Conservation (phyloP, 2,113 vertebrate species). For the Trogon melanurus region DNA sequence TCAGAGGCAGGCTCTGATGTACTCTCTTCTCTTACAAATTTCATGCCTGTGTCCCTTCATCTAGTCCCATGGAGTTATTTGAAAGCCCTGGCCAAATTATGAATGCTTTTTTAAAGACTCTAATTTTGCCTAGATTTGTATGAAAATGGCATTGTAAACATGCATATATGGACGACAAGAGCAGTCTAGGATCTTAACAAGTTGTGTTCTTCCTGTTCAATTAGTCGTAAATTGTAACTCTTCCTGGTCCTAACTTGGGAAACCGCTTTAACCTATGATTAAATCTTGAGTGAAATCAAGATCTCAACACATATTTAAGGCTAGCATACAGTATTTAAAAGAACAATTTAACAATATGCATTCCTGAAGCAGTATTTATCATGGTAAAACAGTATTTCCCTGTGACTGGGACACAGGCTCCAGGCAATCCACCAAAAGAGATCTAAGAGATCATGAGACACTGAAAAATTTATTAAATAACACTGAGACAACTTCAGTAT, state of each 20-base stretch:
- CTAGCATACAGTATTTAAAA: background rate
- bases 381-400: background rate
- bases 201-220: background rate
- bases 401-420: background rate
- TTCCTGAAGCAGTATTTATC: constrained; percentile 1
- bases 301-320: background rate
- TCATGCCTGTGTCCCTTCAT: background rate
- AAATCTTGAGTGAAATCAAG: background rate
- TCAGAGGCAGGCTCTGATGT: background rate
- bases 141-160: background rate
- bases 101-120: background rate
- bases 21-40: background rate
- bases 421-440: background rate
- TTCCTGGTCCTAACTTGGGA: background rate
- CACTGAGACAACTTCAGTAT: background rate
- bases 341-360: background rate
- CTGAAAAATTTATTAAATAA: background rate
- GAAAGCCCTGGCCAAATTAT: background rate
- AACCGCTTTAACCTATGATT: background rate
- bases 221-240: background rate
- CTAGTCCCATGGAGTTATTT: background rate
- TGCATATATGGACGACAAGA: background rate
- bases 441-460: background rate
- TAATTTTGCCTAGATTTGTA: background rate
- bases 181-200: background rate